Percentiles rank a stretch among this genome's conserved stretches.
Conservation (phyloP, 1,140 invertebrate genomes). For the Andricus grossulariae region DNA sequence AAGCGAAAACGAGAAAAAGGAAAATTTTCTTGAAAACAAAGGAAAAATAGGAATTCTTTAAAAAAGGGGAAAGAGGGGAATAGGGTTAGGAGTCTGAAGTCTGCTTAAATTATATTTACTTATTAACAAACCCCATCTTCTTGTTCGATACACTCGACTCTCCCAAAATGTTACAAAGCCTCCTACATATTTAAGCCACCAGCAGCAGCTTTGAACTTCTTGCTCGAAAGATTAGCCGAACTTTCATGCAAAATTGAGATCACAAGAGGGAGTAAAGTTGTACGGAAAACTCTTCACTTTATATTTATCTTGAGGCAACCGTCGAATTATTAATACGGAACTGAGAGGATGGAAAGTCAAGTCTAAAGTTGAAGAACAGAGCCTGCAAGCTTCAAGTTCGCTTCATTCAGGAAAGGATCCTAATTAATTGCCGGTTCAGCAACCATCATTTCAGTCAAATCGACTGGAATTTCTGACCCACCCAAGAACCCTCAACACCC, state of each 20-base stretch:
- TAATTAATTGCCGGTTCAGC: conserved; percentile 55
- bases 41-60: no score
- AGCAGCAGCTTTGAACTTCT: not conserved
- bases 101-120: not conserved
- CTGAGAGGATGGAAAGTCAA: not conserved
- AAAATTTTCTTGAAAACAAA: no score
- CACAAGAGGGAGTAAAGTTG: not conserved
- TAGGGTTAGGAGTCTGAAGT: no score
- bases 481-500: not conserved
- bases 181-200: not conserved
- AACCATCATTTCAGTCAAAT: conserved; percentile 38
- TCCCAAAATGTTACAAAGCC: not conserved
- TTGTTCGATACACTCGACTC: not conserved
- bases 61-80: no score
- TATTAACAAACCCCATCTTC: not conserved
- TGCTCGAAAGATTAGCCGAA: not conserved
- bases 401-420: not conserved
- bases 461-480: not conserved
- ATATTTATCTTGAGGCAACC: not conserved
- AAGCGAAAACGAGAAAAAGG: no score
- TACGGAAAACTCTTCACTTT: not conserved
- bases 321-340: conserved; percentile 16
- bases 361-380: not conserved
- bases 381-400: not conserved
- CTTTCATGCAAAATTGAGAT: not conserved